Evolutionary conservation across 1,140 invertebrate genomes (phyloP).

Genomic region (Lerema accius): DNA sequence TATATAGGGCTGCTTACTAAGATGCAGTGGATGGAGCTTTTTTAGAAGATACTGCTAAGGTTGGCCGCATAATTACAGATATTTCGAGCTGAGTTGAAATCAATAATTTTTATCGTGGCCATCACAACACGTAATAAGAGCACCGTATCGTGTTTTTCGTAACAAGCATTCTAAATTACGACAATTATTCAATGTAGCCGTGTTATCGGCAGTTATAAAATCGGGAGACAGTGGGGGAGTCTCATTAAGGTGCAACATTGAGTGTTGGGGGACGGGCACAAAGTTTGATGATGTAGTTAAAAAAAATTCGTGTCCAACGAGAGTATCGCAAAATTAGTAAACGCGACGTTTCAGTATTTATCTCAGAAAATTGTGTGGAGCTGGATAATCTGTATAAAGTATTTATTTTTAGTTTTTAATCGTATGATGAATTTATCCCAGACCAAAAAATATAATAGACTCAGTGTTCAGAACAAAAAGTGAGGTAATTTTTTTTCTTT

Average conservation of each 20-base stretch:
- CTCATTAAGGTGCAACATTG: slow-evolving; percentile 64
- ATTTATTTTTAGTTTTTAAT: neutral
- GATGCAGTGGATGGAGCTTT: too few relatives aligned
- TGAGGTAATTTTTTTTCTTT: too few relatives aligned
- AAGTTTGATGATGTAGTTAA: slow-evolving; percentile 51
- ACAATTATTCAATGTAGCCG: slow-evolving; percentile 75
- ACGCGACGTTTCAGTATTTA: neutral
- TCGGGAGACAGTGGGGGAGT: slow-evolving; percentile 40
- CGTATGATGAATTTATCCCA: neutral
- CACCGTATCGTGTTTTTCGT: slow-evolving; percentile 63
- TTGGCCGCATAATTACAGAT: too few relatives aligned
- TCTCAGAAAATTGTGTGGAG: neutral
- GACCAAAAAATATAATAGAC: too few relatives aligned
- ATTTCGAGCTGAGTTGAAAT: too few relatives aligned
- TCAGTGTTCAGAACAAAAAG: too few relatives aligned
- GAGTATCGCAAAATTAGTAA: slow-evolving; percentile 29
- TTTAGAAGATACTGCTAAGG: too few relatives aligned
- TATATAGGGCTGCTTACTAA: too few relatives aligned
- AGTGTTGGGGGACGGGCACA: slow-evolving; percentile 24
- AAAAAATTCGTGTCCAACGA: slow-evolving; percentile 43
- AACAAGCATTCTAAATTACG: slow-evolving; percentile 73
- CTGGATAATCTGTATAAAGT: neutral
- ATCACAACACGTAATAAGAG: slow-evolving; percentile 45
- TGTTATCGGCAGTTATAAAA: slow-evolving; percentile 69
- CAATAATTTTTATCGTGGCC: slow-evolving; percentile 23